These are phyloP conservation scores for Leptinotarsa defecta DNA, from an alignment of 1,140 invertebrate genomes.

Conservation along the genomic window DNA sequence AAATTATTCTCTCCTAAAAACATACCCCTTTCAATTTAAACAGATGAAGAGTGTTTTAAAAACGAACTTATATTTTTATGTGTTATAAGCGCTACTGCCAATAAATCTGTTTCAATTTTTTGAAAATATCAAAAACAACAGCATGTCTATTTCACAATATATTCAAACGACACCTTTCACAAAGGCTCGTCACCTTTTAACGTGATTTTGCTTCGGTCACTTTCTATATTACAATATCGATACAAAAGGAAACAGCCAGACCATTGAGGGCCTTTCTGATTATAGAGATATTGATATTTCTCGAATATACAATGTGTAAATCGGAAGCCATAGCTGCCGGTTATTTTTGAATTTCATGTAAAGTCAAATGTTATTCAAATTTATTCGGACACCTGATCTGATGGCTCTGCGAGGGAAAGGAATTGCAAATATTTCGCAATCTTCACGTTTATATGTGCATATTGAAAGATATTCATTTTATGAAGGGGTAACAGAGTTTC, in stretches of 20 bases:
- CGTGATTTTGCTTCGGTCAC: neutral
- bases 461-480: too few species aligned
- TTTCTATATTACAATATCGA: neutral
- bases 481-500: too few species aligned
- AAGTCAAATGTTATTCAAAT: constrained; percentile 19
- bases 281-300: constrained; percentile 1
- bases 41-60: too few species aligned
- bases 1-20: too few species aligned
- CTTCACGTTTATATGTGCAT: neutral
- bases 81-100: too few species aligned
- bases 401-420: neutral
- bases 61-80: too few species aligned
- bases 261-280: neutral
- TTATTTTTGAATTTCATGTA: neutral
- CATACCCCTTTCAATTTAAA: too few species aligned
- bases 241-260: neutral
- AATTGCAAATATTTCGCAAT: neutral
- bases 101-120: too few species aligned
- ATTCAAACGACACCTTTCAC: too few species aligned
- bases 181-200: neutral
- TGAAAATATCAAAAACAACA: too few species aligned
- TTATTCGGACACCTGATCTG: constrained; percentile 26
- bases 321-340: neutral
- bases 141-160: too few species aligned
- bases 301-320: neutral